Conservation (phyloP, 2,797 vertebrate species). For the Diceros bicornis region DNA sequence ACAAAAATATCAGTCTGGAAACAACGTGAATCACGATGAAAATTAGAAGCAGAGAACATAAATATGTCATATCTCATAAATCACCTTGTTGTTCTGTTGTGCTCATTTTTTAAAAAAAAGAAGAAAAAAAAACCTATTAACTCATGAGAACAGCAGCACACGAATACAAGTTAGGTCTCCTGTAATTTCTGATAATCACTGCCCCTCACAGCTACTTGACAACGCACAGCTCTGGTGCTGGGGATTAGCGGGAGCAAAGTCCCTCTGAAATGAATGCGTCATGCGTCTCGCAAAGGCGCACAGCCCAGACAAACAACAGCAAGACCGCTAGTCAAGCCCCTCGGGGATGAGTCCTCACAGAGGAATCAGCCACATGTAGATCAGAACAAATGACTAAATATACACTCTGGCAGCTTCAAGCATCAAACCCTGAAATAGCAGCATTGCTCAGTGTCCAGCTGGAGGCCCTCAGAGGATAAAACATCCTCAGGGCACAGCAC, state of each 20-base stretch:
- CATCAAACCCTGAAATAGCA: background rate
- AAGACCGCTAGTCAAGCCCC: slow-evolving; percentile 55
- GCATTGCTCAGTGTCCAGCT: background rate
- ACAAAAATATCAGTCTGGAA: slow-evolving; percentile 84
- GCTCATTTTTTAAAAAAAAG: slow-evolving; percentile 61
- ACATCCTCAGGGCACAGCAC: background rate
- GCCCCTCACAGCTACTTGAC: slow-evolving; percentile 67
- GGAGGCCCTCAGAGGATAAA: background rate
- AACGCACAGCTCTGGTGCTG: background rate
- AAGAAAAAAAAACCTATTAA: slow-evolving; percentile 23
- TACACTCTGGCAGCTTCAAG: background rate
- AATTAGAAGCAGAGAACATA: slow-evolving; percentile 82
- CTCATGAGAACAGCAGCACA: slow-evolving; percentile 68
- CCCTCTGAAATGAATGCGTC: slow-evolving; percentile 53
- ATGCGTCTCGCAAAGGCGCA: slow-evolving; percentile 32
- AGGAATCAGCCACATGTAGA: background rate
- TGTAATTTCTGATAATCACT: slow-evolving; percentile 78
- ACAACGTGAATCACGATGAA: slow-evolving; percentile 81
- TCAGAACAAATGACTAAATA: background rate
- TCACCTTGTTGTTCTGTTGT: slow-evolving; percentile 75
- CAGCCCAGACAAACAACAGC: slow-evolving; percentile 45
- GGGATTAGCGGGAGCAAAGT: slow-evolving; percentile 63
- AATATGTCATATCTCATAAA: slow-evolving; percentile 83
- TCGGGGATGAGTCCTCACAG: background rate
- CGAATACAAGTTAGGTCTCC: slow-evolving; percentile 73